phyloP scores from a whole-genome alignment of 2,797 vertebrate genomes.

The Chaenodraco wilsoni region DNA sequence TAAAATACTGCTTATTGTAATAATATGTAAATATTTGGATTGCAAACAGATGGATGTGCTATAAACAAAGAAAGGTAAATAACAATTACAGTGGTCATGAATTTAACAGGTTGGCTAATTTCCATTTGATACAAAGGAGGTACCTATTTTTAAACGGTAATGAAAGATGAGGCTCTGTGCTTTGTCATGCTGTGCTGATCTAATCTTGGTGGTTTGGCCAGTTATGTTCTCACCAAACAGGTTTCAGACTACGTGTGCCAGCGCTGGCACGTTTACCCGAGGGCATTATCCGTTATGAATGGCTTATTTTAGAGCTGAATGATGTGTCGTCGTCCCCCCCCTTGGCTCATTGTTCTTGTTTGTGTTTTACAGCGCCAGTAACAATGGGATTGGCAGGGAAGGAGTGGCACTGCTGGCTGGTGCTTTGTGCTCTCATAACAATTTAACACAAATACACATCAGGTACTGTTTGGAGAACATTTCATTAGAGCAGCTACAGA shows the following conservation, averaged over 20 bases:
- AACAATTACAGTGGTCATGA: too few relatives aligned
- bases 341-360: slow-evolving; percentile 2
- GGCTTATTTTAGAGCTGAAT: background rate
- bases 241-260: slow-evolving; percentile 6
- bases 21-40: too few relatives aligned
- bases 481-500: slow-evolving; percentile 2
- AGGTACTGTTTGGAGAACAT: slow-evolving; percentile 77
- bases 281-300: background rate
- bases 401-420: slow-evolving; percentile 77
- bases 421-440: slow-evolving; percentile 69
- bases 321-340: background rate
- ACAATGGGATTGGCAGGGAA: slow-evolving; percentile 82
- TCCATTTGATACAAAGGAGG: background rate
- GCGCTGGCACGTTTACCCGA: background rate
- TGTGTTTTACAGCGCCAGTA: slow-evolving; percentile 81
- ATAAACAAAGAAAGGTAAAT: too few relatives aligned
- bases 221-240: slow-evolving; percentile 12
- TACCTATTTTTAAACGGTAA: background rate
- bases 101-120: background rate
- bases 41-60: too few relatives aligned
- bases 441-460: slow-evolving; percentile 75
- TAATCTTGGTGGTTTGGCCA: background rate
- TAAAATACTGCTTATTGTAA: too few relatives aligned
- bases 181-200: background rate
- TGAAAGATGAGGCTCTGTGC: background rate